Evolutionary conservation across 2,113 vertebrate genomes (phyloP).

Genomic region (Laticauda colubrina): DNA sequence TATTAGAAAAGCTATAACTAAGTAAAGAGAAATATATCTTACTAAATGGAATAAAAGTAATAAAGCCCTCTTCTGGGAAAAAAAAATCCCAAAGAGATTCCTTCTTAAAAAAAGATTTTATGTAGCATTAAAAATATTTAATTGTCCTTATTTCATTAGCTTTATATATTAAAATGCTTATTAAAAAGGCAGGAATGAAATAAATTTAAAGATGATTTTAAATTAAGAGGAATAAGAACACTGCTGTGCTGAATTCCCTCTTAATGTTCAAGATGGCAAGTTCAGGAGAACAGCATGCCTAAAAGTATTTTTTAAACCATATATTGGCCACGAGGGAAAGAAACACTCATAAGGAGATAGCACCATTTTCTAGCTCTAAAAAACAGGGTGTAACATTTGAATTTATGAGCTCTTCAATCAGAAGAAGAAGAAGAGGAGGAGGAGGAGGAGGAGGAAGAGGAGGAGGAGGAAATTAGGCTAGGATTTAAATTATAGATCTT

Average conservation of each 20-base stretch:
- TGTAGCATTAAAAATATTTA: slow-evolving; percentile 27
- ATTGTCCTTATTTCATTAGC: slow-evolving; percentile 27
- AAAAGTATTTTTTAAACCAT: background rate
- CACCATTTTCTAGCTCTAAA: background rate
- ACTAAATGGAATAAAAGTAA: slow-evolving; percentile 23
- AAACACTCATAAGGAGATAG: background rate
- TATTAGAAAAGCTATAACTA: slow-evolving; percentile 23
- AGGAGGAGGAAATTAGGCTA: background rate
- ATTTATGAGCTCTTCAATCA: background rate
- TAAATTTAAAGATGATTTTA: slow-evolving; percentile 10
- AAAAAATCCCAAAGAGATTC: background rate
- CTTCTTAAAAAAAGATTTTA: slow-evolving; percentile 13
- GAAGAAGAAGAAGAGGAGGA: background rate
- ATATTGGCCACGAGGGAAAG: background rate
- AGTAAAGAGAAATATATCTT: slow-evolving; percentile 13
- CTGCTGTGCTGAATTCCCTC: background rate
- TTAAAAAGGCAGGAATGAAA: slow-evolving; percentile 16
- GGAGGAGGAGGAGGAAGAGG: background rate
- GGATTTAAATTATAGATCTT: background rate
- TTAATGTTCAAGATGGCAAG: background rate
- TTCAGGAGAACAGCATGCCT: background rate
- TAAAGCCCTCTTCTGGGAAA: background rate
- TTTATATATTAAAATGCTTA: slow-evolving; percentile 24
- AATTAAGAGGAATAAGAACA: slow-evolving; percentile 16
- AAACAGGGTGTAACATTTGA: background rate